Evolutionary conservation across 2,113 vertebrate species (phyloP).

Genomic region (Salvator merianae): DNA sequence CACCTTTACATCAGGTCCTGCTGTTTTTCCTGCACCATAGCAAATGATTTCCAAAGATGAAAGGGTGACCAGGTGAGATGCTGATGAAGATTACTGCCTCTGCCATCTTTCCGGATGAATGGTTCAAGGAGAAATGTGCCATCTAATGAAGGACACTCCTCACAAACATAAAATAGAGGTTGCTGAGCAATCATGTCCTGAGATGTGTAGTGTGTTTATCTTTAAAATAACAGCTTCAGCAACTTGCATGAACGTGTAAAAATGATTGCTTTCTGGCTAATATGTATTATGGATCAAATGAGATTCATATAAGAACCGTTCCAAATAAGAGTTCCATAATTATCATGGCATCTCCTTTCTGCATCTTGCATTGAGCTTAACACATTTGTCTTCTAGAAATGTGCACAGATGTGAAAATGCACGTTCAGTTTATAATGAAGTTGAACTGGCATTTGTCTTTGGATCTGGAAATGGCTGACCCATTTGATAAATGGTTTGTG

Average conservation of each 20-base stretch:
- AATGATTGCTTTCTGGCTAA: neutral
- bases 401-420: too few relatives aligned
- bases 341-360: too few relatives aligned
- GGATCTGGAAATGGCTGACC: too few relatives aligned
- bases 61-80: neutral
- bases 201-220: neutral
- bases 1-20: neutral
- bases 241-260: neutral
- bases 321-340: too few relatives aligned
- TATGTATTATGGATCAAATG: too few relatives aligned
- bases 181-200: neutral
- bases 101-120: neutral
- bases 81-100: neutral
- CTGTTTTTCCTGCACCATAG: slow-evolving; percentile 4
- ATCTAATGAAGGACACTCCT: neutral
- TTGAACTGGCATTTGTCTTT: too few relatives aligned
- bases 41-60: neutral
- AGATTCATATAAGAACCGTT: too few relatives aligned
- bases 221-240: too few relatives aligned
- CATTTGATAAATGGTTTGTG: too few relatives aligned
- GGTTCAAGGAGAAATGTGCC: neutral
- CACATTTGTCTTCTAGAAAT: too few relatives aligned
- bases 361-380: too few relatives aligned
- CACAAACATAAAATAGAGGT: neutral
- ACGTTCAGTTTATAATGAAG: too few relatives aligned